Evolutionary conservation across 1,140 invertebrate genomes (phyloP).

Genomic region (Anthonomus grandis): DNA sequence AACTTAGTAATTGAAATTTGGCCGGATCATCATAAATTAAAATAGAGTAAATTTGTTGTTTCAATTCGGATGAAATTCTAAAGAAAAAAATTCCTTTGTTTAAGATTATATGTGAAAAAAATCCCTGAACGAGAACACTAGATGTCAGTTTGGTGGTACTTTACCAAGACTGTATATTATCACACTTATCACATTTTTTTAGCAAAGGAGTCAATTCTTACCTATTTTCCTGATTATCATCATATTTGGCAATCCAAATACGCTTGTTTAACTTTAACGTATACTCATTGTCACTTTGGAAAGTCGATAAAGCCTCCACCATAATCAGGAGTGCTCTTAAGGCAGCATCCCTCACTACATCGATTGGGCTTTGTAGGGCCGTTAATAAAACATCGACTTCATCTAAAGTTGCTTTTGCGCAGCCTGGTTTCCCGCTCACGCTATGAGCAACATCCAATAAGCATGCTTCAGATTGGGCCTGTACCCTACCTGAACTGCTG

Average conservation of each 20-base stretch:
- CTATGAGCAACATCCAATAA: slow-evolving; percentile 73
- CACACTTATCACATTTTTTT: background rate
- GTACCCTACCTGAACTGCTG: slow-evolving; percentile 63
- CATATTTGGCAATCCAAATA: slow-evolving; percentile 76
- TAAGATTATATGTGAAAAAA: too few species aligned
- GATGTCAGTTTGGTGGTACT: too few species aligned
- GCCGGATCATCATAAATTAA: too few species aligned
- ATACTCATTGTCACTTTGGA: slow-evolving; percentile 58
- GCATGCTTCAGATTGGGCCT: slow-evolving; percentile 71
- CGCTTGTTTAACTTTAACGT: slow-evolving; percentile 63
- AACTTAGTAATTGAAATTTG: too few species aligned
- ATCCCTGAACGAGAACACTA: too few species aligned
- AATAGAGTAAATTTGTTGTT: too few species aligned
- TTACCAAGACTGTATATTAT: background rate
- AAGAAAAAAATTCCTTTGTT: too few species aligned
- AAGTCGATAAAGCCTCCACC: slow-evolving; percentile 59
- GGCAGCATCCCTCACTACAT: slow-evolving; percentile 75
- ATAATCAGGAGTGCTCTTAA: slow-evolving; percentile 70
- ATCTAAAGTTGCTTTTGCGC: slow-evolving; percentile 60
- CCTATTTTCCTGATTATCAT: slow-evolving; percentile 67
- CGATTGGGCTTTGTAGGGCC: slow-evolving; percentile 67
- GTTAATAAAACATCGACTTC: slow-evolving; percentile 76
- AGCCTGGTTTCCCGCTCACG: slow-evolving; percentile 61
- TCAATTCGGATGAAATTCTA: too few species aligned
- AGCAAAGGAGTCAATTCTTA: slow-evolving; percentile 33